phyloP scores from a whole-genome alignment of 1,140 invertebrate species.

The Copidosoma floridanum region DNA sequence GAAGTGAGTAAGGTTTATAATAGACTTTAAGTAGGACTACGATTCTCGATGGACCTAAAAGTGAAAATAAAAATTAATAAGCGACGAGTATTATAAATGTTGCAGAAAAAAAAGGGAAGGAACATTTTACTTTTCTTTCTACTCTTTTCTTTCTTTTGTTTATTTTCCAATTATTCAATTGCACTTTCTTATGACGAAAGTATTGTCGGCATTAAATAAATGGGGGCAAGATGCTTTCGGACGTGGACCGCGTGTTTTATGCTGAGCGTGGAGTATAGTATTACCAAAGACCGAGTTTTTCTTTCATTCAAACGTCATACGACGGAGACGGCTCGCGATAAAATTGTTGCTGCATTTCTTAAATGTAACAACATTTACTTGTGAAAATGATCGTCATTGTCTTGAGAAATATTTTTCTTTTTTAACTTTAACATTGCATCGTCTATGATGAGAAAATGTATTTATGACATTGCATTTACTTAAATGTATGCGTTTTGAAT shows the following conservation, averaged over 20 bases:
- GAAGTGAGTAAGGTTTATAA: slow-evolving; percentile 28
- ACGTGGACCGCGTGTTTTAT: slow-evolving; percentile 22
- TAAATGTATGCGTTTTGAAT: too few relatives aligned
- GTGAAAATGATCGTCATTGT: too few relatives aligned
- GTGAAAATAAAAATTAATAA: too few relatives aligned
- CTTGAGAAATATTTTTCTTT: too few relatives aligned
- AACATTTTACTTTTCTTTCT: neutral
- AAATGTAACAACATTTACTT: too few relatives aligned
- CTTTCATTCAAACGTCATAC: too few relatives aligned
- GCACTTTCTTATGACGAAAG: neutral
- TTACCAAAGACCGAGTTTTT: slow-evolving; percentile 25
- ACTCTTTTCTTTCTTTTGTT: neutral
- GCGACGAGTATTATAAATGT: slow-evolving; percentile 40
- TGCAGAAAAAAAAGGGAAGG: slow-evolving; percentile 9
- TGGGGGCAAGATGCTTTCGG: neutral
- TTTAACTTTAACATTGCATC: too few relatives aligned
- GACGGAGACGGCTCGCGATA: too few relatives aligned
- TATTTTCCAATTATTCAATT: neutral
- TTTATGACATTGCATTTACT: too few relatives aligned
- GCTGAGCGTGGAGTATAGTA: too few relatives aligned
- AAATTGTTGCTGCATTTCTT: too few relatives aligned
- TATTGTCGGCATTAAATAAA: neutral
- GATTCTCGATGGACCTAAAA: slow-evolving; percentile 45
- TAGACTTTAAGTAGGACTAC: slow-evolving; percentile 38
- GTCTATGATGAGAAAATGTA: too few relatives aligned